Conservation (phyloP, 2,888 invertebrate species). For the Hemicrepidius hirtus region DNA sequence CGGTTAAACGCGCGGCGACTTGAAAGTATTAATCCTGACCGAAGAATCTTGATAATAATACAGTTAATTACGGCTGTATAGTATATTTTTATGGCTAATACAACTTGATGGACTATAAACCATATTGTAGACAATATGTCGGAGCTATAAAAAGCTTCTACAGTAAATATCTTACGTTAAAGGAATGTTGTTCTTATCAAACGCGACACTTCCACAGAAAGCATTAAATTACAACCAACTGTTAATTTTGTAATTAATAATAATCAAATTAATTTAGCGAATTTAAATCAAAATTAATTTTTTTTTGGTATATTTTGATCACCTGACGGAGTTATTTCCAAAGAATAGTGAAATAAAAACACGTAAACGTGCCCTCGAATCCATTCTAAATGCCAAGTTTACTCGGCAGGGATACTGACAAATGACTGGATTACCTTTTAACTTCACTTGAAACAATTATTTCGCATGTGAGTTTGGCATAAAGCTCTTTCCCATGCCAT, state of each 20-base stretch:
- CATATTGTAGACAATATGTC: slow-evolving; percentile 34
- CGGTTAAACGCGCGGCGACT: slow-evolving; percentile 28
- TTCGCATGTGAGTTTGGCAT: slow-evolving; percentile 33
- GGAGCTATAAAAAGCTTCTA: slow-evolving; percentile 29
- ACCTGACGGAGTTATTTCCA: neutral
- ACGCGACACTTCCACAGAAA: slow-evolving; percentile 1
- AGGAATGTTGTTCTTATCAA: neutral
- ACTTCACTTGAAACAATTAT: slow-evolving; percentile 25
- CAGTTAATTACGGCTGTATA: slow-evolving; percentile 38
- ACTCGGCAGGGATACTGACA: neutral
- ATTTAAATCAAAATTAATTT: too few species aligned
- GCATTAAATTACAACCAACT: neutral
- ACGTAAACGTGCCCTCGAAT: slow-evolving; percentile 27
- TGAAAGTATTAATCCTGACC: slow-evolving; percentile 28
- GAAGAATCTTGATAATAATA: slow-evolving; percentile 40
- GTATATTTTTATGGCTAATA: slow-evolving; percentile 30
- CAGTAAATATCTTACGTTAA: slow-evolving; percentile 8
- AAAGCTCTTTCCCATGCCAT: slow-evolving; percentile 35
- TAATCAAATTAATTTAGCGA: neutral
- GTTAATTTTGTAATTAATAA: slow-evolving; percentile 6
- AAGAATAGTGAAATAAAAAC: neutral
- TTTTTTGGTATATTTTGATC: neutral
- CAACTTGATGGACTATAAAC: slow-evolving; percentile 40
- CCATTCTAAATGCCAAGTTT: neutral
- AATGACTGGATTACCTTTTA: slow-evolving; percentile 4